Conservation (phyloP, 2,888 invertebrate species). For the Hemaris fuciformis region DNA sequence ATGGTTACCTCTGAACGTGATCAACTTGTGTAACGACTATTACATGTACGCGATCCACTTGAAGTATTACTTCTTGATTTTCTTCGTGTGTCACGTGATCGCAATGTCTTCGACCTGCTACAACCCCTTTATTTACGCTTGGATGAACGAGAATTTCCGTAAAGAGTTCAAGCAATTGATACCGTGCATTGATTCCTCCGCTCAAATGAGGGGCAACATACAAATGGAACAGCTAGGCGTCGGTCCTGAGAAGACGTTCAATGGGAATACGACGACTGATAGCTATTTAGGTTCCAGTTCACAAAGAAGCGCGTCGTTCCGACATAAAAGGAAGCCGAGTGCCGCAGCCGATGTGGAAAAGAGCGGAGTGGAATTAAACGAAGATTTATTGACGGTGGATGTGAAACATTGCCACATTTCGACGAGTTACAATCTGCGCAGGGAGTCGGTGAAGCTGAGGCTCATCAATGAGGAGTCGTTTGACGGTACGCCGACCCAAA, state of each 20-base stretch:
- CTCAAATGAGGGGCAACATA: constrained; percentile 61
- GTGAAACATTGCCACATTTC: constrained; percentile 78
- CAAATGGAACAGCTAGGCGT: constrained; percentile 77
- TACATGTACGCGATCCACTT: constrained; percentile 87
- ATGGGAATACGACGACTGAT: constrained; percentile 88
- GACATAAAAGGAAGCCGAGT: constrained; percentile 79
- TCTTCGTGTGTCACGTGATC: constrained; percentile 93
- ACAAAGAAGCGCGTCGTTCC: constrained; percentile 76
- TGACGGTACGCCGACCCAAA: constrained; percentile 65
- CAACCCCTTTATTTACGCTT: constrained; percentile 98
- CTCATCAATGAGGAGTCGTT: constrained; percentile 77
- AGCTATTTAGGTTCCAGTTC: constrained; percentile 82
- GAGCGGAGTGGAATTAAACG: constrained; percentile 75
- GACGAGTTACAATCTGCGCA: constrained; percentile 71
- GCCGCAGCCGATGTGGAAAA: constrained; percentile 83
- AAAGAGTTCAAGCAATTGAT: constrained; percentile 93
- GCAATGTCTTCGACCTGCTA: constrained; percentile 98
- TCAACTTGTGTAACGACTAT: constrained; percentile 93
- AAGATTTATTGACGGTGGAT: constrained; percentile 68
- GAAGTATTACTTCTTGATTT: constrained; percentile 92
- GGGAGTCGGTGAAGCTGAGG: constrained; percentile 73
- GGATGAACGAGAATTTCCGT: constrained; percentile 97
- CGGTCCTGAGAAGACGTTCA: constrained; percentile 86
- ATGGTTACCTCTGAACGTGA: constrained; percentile 95
- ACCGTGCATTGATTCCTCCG: constrained; percentile 83